Percentiles rank a stretch among this genome's conserved stretches.
Evolutionary conservation across 2,888 invertebrate genomes (phyloP).

Genomic region (Therioaphis trifolii): DNA sequence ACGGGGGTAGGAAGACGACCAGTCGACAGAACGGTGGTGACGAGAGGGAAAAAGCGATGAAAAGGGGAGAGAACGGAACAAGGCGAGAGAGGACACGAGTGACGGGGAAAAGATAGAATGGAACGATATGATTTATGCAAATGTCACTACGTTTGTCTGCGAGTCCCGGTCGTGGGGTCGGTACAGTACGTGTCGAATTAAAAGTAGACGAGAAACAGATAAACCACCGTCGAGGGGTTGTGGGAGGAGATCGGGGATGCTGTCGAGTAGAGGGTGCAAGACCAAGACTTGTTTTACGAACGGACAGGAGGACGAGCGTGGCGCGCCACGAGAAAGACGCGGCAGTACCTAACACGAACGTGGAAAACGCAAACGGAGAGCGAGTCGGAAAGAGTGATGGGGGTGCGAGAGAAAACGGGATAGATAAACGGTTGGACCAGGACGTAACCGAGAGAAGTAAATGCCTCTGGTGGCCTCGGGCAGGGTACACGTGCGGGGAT

Average conservation of each 20-base stretch:
- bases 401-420: neutral
- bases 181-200: constrained; percentile 42
- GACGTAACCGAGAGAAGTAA: neutral
- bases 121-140: constrained; percentile 45
- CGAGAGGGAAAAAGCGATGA: neutral
- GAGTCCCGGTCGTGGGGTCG: neutral
- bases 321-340: too few relatives aligned
- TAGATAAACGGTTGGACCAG: neutral
- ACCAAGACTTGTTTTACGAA: neutral
- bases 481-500: constrained; percentile 46
- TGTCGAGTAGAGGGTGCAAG: neutral
- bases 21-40: too few relatives aligned
- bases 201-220: neutral
- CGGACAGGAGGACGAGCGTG: too few relatives aligned
- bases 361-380: too few relatives aligned
- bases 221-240: too few relatives aligned
- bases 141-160: neutral
- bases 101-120: neutral
- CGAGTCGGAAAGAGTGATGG: neutral
- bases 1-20: too few relatives aligned
- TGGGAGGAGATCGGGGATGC: too few relatives aligned
- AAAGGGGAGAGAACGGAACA: neutral
- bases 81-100: accelerated
- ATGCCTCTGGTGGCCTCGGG: constrained; percentile 4
- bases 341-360: too few relatives aligned